A percentile compares a stretch with the other conserved stretches of the same genome.
phyloP scores from a whole-genome alignment of 2,113 vertebrate species.

The Pseudolaguvia tuberculata region DNA sequence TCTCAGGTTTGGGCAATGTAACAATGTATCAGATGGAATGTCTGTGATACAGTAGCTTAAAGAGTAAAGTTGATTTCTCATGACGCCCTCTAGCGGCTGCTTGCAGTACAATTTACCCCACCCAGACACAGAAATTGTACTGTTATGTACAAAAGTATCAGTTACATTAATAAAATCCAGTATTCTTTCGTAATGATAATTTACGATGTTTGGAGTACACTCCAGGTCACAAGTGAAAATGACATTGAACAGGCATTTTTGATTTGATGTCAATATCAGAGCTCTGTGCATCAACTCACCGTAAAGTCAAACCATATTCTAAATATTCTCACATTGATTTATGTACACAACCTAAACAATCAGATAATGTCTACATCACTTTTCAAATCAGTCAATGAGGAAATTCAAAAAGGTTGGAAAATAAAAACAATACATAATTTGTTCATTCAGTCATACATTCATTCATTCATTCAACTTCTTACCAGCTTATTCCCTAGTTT shows the following conservation, averaged over 20 bases:
- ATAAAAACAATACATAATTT: not conserved
- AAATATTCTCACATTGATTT: not conserved
- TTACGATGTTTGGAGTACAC: not conserved
- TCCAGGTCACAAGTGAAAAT: not conserved
- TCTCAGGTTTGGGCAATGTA: not conserved
- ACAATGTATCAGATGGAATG: not conserved
- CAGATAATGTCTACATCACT: too few species aligned
- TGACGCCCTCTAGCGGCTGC: not conserved
- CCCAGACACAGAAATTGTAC: not conserved
- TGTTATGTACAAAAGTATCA: too few species aligned
- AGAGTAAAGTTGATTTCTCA: not conserved
- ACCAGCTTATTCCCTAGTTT: too few species aligned
- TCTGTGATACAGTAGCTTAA: not conserved
- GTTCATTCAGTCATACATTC: not conserved
- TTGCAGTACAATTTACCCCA: conserved; percentile 2
- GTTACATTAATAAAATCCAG: not conserved
- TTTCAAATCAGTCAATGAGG: too few species aligned
- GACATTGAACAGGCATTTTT: not conserved
- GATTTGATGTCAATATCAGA: not conserved
- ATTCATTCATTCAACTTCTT: too few species aligned
- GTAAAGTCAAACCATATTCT: not conserved
- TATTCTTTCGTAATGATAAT: not conserved
- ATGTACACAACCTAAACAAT: not conserved
- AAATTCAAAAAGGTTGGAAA: too few species aligned
- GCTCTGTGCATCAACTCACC: not conserved